A percentile compares a stretch with the other conserved stretches of the same genome.
These are phyloP conservation scores for Oncopodura yosiiana DNA, from an alignment of 1,140 invertebrate species.

Conservation along the genomic window DNA sequence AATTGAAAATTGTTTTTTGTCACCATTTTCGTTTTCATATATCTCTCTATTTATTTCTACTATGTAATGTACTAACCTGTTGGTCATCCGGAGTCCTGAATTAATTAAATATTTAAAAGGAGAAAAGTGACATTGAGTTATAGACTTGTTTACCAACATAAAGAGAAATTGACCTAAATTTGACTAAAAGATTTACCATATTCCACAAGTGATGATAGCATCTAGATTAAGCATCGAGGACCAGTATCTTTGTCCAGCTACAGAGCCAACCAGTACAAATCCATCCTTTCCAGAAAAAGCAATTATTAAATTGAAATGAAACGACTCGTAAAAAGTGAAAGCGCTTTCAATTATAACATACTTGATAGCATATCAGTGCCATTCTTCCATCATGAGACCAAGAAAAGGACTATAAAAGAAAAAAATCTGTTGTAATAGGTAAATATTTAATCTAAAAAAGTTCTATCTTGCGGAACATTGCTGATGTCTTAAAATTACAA, in stretches of 20 bases:
- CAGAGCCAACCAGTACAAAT: constrained; percentile 90
- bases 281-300: constrained; percentile 57
- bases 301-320: constrained; percentile 37
- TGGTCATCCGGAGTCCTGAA: constrained; percentile 95
- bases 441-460: too few species aligned
- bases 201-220: constrained; percentile 85
- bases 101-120: not conserved
- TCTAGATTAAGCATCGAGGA: constrained; percentile 92
- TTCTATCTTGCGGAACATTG: too few species aligned
- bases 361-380: constrained; percentile 95
- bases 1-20: not conserved
- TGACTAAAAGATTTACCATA: too few species aligned
- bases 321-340: not conserved
- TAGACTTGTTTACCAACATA: not conserved
- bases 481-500: too few species aligned
- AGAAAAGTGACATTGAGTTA: not conserved
- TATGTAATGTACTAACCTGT: constrained; percentile 54
- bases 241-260: constrained; percentile 95
- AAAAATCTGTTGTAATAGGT: too few species aligned
- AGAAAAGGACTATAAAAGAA: too few species aligned
- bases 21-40: not conserved
- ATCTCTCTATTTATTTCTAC: not conserved
- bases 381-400: constrained; percentile 98
- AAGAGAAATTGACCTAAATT: not conserved
- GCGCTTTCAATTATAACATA: constrained; percentile 37